Evolutionary conservation across 2,888 invertebrate species (phyloP), one percentile per base, ranked within the genome.

Genomic region (Scrobipalpa costella): DNA sequence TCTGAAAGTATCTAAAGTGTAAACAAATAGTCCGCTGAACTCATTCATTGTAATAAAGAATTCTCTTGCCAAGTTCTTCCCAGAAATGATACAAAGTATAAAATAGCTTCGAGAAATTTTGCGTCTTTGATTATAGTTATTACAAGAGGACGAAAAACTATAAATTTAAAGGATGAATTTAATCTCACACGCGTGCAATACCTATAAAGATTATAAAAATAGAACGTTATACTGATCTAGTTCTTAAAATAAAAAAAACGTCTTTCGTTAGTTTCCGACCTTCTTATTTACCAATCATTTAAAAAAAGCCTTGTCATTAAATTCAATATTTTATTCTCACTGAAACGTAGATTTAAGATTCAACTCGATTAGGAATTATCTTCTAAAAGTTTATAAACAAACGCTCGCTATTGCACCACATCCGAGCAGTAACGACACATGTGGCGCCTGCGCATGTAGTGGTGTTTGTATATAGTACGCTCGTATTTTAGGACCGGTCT

Each of bases 401-500:
- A 27, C 13, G 13, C 21, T 9, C 50, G 50, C 19, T 27, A 52
- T 19, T 21, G 49, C 50, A 52, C 50, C 21, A 21, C 21, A 52
- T 52, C 21, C 50, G 50, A 52, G 21, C 11, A 52, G 21, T 21
- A 52, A 52, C 21, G 50, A 21, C 50, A 52, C 50, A 52, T 52
- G 50, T 27, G 50, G 50, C 50, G 50, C 50, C 50, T 27, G 50
- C 50, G 50, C 49, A 17, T 49, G 21, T 17, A 7, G 19, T 50
- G 19, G 47, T 47, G 40, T 47, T 47, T 50, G 50, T 52, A 21
- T 21, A 13, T 52, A 1, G 1, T n/a, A 17, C 17, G 47, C 2
- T 72, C 67, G 69, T 86, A 86, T 86, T 85, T 87, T 84, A 79
- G 81, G 85, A 79, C 72, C 73, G 71, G 74, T 77, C 79, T 75